A percentile compares a stretch with the other conserved stretches of the same genome.
Evolutionary conservation across 2,113 vertebrate species (phyloP).

Genomic region (Psettodes erumei): DNA sequence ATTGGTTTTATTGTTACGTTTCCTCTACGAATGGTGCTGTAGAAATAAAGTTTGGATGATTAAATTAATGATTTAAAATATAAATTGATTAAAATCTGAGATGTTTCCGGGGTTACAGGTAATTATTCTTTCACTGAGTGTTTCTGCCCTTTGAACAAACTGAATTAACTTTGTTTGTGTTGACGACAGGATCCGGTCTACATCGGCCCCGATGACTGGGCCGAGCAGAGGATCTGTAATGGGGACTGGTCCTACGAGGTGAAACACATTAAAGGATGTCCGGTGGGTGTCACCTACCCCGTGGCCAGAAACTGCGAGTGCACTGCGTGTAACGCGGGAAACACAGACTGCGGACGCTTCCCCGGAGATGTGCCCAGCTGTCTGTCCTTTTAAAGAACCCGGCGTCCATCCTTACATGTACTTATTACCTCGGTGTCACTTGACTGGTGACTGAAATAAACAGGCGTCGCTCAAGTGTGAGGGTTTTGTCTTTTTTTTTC

Average conservation of each 20-base stretch:
- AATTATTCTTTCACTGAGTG: background rate
- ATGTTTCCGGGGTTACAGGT: background rate
- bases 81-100: background rate
- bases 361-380: slow-evolving; percentile 83
- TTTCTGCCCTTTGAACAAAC: background rate
- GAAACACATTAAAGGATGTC: slow-evolving; percentile 86
- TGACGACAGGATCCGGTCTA: slow-evolving; percentile 84
- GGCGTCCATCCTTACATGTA: background rate
- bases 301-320: slow-evolving; percentile 90
- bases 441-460: slow-evolving; percentile 52
- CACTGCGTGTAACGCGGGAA: slow-evolving; percentile 79
- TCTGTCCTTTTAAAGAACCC: slow-evolving; percentile 54
- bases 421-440: background rate
- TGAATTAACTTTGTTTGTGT: background rate
- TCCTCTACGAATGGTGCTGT: too few relatives aligned
- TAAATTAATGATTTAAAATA: too few relatives aligned
- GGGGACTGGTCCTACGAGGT: slow-evolving; percentile 88
- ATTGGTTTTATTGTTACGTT: too few relatives aligned
- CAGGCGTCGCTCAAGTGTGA: background rate
- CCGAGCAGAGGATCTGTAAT: slow-evolving; percentile 84
- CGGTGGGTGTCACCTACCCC: slow-evolving; percentile 83
- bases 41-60: too few relatives aligned
- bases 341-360: slow-evolving; percentile 85
- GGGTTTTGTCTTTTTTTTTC: background rate
- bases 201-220: slow-evolving; percentile 52